These are phyloP conservation scores for Synergus umbraculus DNA, from an alignment of 2,888 invertebrate species.

Conservation along the genomic window DNA sequence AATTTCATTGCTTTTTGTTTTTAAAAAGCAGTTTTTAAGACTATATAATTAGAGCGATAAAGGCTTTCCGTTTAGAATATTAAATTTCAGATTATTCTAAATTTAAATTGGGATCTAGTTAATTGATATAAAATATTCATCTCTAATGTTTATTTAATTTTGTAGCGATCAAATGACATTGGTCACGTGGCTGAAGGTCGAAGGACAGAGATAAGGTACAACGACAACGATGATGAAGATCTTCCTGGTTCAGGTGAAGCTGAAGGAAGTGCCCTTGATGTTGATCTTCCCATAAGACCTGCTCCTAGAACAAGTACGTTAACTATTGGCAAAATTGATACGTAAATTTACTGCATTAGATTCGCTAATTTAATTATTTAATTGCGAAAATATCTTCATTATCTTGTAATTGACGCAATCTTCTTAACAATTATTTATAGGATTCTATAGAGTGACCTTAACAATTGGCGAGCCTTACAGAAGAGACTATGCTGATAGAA, in stretches of 20 bases:
- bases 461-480: conserved; percentile 83
- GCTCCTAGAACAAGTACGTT: conserved; percentile 34
- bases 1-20: background rate
- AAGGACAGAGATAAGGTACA: conserved; percentile 46
- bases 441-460: conserved; percentile 80
- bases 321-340: background rate
- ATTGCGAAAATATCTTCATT: no score
- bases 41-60: background rate
- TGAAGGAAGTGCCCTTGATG: conserved; percentile 66
- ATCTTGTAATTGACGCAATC: no score
- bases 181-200: conserved; percentile 56
- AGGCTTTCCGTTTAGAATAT: background rate
- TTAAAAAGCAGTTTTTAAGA: no score
- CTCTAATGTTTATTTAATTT: background rate
- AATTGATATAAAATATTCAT: background rate
- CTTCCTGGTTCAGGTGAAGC: conserved; percentile 71
- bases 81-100: no score
- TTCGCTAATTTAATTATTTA: no score
- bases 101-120: background rate
- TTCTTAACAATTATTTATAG: conserved; percentile 65
- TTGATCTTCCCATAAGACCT: conserved; percentile 39
- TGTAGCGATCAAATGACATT: conserved; percentile 57
- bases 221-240: conserved; percentile 67
- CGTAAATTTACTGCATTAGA: no score
- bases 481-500: conserved; percentile 80